Base-by-base conservation (phyloP, 2,888 invertebrate species). In the Machimus atricapillus region DNA sequence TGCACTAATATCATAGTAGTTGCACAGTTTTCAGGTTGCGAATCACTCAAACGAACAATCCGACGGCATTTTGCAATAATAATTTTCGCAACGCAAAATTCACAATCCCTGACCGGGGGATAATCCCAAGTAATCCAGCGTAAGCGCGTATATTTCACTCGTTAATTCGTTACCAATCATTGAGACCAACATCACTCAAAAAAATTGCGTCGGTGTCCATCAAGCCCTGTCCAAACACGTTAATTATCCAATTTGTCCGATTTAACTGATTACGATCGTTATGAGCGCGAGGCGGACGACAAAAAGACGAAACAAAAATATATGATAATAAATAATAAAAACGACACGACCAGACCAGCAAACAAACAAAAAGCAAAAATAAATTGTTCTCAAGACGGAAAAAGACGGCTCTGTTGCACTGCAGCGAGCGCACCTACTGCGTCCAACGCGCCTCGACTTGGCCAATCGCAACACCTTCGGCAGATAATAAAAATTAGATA, bases 381-480 rank as follows among this genome's bases (percentile, higher is more conserved):
- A 9, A 66, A 66, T 46, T 19, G 8, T 7, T 66, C 66, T 9
- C 12, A 66, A 66, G 66, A 66, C 27, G 66, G 66, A 66, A 52
- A 37, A 81, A 58, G 58, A 52, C 82, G 58, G 58, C 43, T 58
- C 34, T 76, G 37, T 82, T 37, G 66, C 82, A 81, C 40, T 27
- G 66, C 27, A 27, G 23, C 19, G 66, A 66, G 66, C 27, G 27
- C 66, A 27, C 66, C 27, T 23, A 66, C 66, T 66, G 66, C 19
- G 66, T 43, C 43, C 78, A 81, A 81, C 56, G 37, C 82, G 40
- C 58, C 58, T 23, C 82, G 19, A 34, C 82, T 82, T 66, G 58
- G 52, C 82, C 82, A 82, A 82, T 82, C 82, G 82, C 82, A n/a
- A 82, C 82, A 52, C 58, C 82, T 56, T 82, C 82, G 37, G 16